Conservation (phyloP, 2,113 vertebrate genomes). For the Dicrurus megarhynchus region DNA sequence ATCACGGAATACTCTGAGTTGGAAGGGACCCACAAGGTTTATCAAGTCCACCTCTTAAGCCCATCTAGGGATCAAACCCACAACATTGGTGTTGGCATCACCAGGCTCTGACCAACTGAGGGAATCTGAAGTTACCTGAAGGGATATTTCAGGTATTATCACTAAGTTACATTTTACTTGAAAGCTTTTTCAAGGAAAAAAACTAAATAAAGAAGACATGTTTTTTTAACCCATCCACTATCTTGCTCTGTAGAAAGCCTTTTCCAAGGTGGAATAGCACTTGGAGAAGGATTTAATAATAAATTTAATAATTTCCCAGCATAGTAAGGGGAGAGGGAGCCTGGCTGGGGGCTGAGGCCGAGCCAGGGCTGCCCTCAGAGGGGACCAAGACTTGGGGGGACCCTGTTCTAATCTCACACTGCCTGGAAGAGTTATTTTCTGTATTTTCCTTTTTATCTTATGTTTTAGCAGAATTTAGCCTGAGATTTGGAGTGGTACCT, state of each 20-base stretch:
- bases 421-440: not conserved
- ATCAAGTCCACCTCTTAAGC: not conserved
- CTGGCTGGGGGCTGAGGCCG: accelerated
- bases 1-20: not conserved
- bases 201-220: not conserved
- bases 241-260: not conserved
- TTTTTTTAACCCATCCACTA: not conserved
- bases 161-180: not conserved
- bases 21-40: not conserved
- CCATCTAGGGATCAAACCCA: not conserved
- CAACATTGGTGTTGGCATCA: not conserved
- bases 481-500: not conserved
- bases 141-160: not conserved
- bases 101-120: not conserved
- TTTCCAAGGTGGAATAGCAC: not conserved
- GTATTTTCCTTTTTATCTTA: not conserved
- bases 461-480: not conserved
- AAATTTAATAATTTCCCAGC: not conserved
- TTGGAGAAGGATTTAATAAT: not conserved
- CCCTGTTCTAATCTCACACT: not conserved
- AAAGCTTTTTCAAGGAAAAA: not conserved
- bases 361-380: not conserved
- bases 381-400: accelerated
- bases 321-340: not conserved
- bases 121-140: not conserved